Evolutionary conservation across 2,113 vertebrate species (phyloP).

Genomic region (Pardalotus punctatus): DNA sequence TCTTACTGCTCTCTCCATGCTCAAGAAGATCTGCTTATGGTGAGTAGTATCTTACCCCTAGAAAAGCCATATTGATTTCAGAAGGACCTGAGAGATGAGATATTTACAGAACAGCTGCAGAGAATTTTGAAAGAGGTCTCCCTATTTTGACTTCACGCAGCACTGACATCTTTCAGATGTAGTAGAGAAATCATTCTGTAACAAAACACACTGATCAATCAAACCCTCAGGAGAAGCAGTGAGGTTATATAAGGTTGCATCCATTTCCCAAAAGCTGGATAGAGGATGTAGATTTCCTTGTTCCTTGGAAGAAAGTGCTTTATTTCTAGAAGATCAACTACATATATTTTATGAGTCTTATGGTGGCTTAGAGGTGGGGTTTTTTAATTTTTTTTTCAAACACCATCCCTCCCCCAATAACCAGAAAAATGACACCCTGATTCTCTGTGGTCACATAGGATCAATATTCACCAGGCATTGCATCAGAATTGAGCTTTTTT

Average conservation of each 20-base stretch:
- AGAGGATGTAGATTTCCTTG: not conserved
- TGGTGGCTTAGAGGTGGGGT: not conserved
- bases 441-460: not conserved
- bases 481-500: not conserved
- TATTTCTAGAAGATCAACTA: not conserved
- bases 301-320: not conserved
- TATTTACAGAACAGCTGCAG: not conserved
- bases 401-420: rapidly evolving
- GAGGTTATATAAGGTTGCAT: not conserved
- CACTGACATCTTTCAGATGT: not conserved
- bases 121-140: not conserved
- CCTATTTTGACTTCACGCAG: not conserved
- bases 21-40: not conserved
- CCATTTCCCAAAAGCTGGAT: not conserved
- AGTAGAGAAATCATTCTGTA: not conserved
- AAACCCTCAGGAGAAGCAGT: not conserved
- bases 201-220: not conserved
- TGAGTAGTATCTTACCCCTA: not conserved
- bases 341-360: not conserved
- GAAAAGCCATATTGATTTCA: not conserved
- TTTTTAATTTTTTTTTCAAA: not conserved
- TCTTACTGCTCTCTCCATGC: not conserved
- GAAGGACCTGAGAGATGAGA: not conserved
- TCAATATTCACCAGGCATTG: not conserved
- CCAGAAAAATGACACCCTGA: not conserved